Evolutionary conservation across 2,888 invertebrate species (phyloP).

Genomic region (Dynastes grantii): DNA sequence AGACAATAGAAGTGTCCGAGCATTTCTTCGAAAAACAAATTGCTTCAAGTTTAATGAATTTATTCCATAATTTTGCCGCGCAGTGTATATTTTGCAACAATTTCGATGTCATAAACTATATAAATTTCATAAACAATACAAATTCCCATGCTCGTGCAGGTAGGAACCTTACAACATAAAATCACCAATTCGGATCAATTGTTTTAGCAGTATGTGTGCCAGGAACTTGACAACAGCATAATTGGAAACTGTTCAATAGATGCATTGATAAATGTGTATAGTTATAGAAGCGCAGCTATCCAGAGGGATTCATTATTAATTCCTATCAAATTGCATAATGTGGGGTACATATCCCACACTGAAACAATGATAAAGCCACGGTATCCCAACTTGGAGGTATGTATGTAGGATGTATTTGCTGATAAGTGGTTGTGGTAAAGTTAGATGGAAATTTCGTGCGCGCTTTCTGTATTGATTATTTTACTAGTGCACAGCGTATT

Average conservation of each 20-base stretch:
- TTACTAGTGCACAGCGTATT: too few relatives aligned
- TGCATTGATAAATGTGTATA: neutral
- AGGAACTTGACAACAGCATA: neutral
- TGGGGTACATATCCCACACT: neutral
- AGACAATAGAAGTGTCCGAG: constrained; percentile 22
- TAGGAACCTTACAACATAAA: neutral
- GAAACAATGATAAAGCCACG: neutral
- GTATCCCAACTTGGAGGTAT: too few relatives aligned
- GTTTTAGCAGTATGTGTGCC: neutral
- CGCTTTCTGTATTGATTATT: too few relatives aligned
- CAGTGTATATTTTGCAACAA: too few relatives aligned
- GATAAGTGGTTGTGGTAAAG: neutral
- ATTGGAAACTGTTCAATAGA: constrained; percentile 12
- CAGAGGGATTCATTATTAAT: neutral
- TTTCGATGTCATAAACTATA: neutral
- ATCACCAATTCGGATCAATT: neutral
- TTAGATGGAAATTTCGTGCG: neutral
- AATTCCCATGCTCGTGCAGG: too few relatives aligned
- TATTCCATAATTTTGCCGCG: too few relatives aligned
- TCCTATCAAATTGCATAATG: constrained; percentile 4
- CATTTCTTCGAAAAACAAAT: too few relatives aligned
- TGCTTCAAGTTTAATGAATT: too few relatives aligned
- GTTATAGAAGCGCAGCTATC: neutral
- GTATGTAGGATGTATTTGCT: neutral
- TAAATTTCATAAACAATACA: neutral